Evolutionary conservation across 2,888 invertebrate species (phyloP).

Genomic region (Caenorhabditis sp.): DNA sequence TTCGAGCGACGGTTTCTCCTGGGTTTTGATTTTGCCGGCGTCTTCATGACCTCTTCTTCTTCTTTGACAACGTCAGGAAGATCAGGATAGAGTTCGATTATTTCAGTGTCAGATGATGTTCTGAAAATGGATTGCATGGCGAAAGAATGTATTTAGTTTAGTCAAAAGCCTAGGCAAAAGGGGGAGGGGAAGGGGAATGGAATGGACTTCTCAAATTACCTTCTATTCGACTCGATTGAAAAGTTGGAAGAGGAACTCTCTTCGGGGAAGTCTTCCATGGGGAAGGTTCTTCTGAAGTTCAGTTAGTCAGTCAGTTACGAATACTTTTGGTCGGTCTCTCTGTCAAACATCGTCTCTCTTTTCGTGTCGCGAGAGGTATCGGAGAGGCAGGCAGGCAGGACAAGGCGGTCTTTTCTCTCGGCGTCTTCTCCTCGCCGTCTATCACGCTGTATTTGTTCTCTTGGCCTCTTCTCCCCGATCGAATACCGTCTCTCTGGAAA

Average conservation of each 20-base stretch:
- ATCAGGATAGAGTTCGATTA: constrained; percentile 10
- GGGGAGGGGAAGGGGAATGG: too few relatives aligned
- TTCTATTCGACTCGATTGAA: too few relatives aligned
- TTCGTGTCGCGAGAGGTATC: not conserved
- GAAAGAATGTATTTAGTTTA: not conserved
- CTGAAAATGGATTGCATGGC: too few relatives aligned
- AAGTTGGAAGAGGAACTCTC: constrained; percentile 7
- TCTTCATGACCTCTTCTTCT: not conserved
- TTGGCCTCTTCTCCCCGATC: too few relatives aligned
- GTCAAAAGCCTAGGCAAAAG: too few relatives aligned
- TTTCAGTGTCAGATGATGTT: constrained; percentile 7
- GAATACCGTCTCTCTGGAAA: constrained; percentile 26
- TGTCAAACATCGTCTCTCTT: not conserved
- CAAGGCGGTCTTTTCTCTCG: not conserved
- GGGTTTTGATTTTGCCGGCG: constrained; percentile 7
- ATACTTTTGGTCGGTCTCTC: not conserved
- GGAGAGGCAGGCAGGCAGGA: not conserved
- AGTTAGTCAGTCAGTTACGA: too few relatives aligned
- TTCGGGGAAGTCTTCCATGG: not conserved
- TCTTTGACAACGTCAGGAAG: not conserved
- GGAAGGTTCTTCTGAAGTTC: not conserved
- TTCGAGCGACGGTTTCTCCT: constrained; percentile 34
- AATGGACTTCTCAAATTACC: constrained; percentile 17
- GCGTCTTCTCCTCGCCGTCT: constrained; percentile 6
- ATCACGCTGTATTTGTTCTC: constrained; percentile 48